phyloP scores from a whole-genome alignment of 2,797 vertebrate species.

The Bucorvus abyssinicus region DNA sequence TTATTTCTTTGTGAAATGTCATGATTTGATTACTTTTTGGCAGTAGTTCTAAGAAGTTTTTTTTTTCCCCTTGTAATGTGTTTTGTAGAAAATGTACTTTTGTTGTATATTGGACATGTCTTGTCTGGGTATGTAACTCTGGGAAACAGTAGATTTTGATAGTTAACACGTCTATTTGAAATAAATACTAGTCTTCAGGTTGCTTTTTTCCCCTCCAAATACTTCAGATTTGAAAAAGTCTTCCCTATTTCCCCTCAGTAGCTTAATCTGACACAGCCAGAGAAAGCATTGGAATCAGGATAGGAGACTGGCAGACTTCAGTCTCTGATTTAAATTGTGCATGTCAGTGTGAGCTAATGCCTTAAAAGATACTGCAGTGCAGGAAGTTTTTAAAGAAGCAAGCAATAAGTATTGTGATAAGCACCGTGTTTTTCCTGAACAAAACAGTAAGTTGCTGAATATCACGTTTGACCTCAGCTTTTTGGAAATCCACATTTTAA shows the following conservation, averaged over 20 bases:
- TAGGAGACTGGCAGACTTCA: background rate
- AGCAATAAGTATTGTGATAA: background rate
- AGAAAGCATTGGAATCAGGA: background rate
- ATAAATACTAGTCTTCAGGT: background rate
- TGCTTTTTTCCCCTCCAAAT: background rate
- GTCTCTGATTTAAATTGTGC: background rate
- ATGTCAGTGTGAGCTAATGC: background rate
- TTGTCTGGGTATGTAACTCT: background rate
- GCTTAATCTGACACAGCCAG: background rate
- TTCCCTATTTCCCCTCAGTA: background rate
- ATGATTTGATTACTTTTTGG: conserved; percentile 70
- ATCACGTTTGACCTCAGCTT: background rate
- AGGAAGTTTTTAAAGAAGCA: conserved; percentile 17
- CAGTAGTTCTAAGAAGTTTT: conserved; percentile 52
- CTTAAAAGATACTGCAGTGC: background rate
- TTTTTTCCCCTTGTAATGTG: conserved; percentile 35
- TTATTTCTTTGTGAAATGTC: conserved; percentile 73
- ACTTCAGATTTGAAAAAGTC: background rate
- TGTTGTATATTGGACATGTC: conserved; percentile 49
- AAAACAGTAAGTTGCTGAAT: background rate
- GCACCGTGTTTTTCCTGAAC: background rate
- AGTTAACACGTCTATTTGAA: background rate
- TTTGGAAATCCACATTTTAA: background rate
- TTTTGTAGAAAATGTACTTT: conserved; percentile 69
- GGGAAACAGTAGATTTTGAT: background rate